Base-by-base conservation (phyloP, 1,140 invertebrate genomes). In the Ylistrum balloti region DNA sequence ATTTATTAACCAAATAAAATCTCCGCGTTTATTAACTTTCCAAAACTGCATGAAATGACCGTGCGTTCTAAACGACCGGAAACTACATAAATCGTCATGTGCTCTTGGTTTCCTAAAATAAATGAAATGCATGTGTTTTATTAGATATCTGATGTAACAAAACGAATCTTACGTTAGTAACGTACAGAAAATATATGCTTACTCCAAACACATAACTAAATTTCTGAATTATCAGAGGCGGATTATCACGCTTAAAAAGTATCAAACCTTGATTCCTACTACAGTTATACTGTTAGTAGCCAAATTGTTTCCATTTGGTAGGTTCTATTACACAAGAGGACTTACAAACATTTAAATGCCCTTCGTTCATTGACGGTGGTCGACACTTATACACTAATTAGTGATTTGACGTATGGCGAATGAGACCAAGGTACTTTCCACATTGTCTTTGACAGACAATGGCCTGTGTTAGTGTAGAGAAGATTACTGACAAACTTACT, bases 291-390 rank as follows among this genome's bases (percentile, higher is more conserved):
- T 38, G 5, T 13, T 13, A 28, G n/a, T 28, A 7, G 22, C 1
- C 3, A 3, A 74, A 28, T 74, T 74, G 17, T 74, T 7, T 74
- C 56, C n/a, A 28, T 74, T n/a, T 3, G 56, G 1, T n/a, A 28
- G 0, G 11, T 28, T 74, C n/a, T 74, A 28, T n/a, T 74, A 74
- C 28, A 1, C 56, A n/a, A 28, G 56, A 7, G 11, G 22, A 74
- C 20, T 74, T 48, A 48, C n/a, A n/a, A 48, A 48, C 22, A 74
- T 74, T 74, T 74, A 74, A 74, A 74, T 74, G 17, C 28, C 56
- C 56, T 38, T 13, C 41, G 28, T n/a, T 74, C 56, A 74, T 74
- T 74, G 56, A 74, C n/a, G 56, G 56, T 74, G 56, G 56, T 74
- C 56, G 56, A n/a, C 56, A 74, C 56, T 74, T 74, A n/a, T 22